phyloP scores from a whole-genome alignment of 2,888 invertebrate genomes.

The Nesidiocoris tenuis region DNA sequence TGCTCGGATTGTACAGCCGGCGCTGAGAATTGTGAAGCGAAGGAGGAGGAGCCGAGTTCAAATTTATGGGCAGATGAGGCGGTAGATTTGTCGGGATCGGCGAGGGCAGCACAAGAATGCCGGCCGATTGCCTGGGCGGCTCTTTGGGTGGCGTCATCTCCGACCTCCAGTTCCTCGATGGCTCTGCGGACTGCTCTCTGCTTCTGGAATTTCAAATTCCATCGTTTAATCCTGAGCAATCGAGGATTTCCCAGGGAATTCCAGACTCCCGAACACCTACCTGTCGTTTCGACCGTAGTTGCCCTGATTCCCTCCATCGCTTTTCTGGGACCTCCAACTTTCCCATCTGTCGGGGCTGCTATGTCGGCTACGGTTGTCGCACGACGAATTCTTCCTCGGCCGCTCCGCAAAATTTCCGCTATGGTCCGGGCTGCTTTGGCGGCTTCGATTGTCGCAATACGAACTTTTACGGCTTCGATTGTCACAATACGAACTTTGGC shows the following conservation, averaged over 20 bases:
- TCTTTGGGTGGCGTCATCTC: conserved; percentile 32
- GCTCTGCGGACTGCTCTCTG: neutral
- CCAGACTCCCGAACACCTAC: neutral
- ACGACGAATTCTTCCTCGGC: conserved; percentile 40
- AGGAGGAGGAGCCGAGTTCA: neutral
- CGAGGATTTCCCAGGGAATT: too few relatives aligned
- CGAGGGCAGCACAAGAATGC: conserved; percentile 56
- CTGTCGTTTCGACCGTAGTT: neutral
- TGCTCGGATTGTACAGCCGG: conserved; percentile 64
- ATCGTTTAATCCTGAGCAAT: too few relatives aligned
- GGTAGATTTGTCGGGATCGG: conserved; percentile 44
- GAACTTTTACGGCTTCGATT: conserved; percentile 44
- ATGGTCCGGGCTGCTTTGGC: conserved; percentile 52
- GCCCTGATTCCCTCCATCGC: conserved; percentile 22
- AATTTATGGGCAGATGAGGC: neutral
- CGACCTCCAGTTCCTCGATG: conserved; percentile 33
- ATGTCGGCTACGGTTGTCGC: conserved; percentile 53
- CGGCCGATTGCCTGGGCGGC: conserved; percentile 53
- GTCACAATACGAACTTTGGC: conserved; percentile 4
- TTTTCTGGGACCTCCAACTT: conserved; percentile 34
- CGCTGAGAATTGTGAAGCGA: conserved; percentile 50
- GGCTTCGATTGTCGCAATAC: conserved; percentile 44
- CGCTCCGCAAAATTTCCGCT: conserved; percentile 12
- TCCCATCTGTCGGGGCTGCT: conserved; percentile 43
- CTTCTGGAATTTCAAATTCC: neutral